A percentile compares a stretch with the other conserved stretches of the same genome.
phyloP scores from a whole-genome alignment of 2,888 invertebrate genomes.

The Galerucella pusilla region DNA sequence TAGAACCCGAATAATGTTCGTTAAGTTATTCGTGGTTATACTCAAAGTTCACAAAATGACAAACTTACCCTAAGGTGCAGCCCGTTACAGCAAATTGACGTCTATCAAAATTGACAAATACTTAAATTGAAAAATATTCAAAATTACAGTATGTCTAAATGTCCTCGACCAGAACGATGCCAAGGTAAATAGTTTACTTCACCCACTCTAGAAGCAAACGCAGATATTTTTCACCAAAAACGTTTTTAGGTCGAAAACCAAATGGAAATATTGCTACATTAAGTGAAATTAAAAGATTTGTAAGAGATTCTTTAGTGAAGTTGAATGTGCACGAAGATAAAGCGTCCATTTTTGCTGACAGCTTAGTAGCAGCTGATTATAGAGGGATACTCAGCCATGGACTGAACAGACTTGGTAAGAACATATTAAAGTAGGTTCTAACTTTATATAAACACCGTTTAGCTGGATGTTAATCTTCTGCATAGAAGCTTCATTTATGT shows the following conservation, averaged over 20 bases:
- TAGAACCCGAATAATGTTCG: no score
- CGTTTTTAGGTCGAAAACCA: not conserved
- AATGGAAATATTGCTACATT: slow-evolving; percentile 52
- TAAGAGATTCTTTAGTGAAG: slow-evolving; percentile 73
- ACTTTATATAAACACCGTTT: not conserved
- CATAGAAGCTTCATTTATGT: no score
- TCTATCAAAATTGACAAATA: not conserved
- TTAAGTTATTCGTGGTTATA: no score
- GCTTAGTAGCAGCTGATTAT: slow-evolving; percentile 76
- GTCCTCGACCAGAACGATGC: slow-evolving; percentile 1
- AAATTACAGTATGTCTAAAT: slow-evolving; percentile 1
- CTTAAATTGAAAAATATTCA: not conserved
- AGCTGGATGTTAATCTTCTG: not conserved
- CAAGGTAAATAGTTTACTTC: not conserved
- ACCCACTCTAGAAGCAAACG: not conserved
- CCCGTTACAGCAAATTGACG: no score
- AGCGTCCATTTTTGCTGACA: slow-evolving; percentile 74
- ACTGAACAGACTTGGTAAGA: slow-evolving; percentile 70
- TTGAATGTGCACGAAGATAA: slow-evolving; percentile 72
- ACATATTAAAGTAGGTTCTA: not conserved
- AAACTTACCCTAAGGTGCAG: no score
- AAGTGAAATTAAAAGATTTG: slow-evolving; percentile 69
- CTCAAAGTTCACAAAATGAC: no score
- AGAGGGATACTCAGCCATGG: slow-evolving; percentile 81
- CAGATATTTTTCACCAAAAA: not conserved